Conservation (phyloP, 2,888 invertebrate genomes). For the Pandemis cinnamomeana region DNA sequence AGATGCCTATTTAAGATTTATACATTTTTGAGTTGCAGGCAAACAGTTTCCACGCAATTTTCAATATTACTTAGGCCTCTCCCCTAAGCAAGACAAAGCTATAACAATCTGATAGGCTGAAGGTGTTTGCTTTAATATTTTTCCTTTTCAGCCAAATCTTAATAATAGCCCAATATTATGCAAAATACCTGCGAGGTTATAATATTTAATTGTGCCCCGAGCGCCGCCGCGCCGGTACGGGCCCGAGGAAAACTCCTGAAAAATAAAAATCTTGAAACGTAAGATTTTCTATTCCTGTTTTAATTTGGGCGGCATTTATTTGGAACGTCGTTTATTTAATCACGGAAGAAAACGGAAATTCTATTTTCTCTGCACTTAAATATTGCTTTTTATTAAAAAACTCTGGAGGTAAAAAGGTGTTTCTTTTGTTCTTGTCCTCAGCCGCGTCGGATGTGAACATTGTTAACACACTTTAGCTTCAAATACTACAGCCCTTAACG, state of each 20-base stretch:
- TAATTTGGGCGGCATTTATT: conserved; percentile 40
- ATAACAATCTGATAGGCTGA: conserved; percentile 52
- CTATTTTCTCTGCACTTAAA: conserved; percentile 5
- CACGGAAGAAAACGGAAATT: conserved; percentile 26
- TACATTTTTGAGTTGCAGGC: too few relatives aligned
- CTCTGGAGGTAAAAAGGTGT: conserved; percentile 7
- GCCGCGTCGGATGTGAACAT: neutral
- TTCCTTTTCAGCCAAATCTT: conserved; percentile 54
- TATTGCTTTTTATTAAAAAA: conserved; percentile 16
- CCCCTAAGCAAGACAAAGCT: conserved; percentile 41
- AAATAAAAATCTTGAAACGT: conserved; percentile 58
- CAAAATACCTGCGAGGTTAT: conserved; percentile 64
- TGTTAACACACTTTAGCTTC: neutral
- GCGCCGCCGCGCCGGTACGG: conserved; percentile 51
- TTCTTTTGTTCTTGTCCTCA: conserved; percentile 2
- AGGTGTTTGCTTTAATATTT: conserved; percentile 55
- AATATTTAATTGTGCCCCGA: conserved; percentile 67
- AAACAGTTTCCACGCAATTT: neutral
- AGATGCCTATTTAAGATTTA: too few relatives aligned
- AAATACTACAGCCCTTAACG: neutral
- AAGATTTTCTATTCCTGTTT: conserved; percentile 53
- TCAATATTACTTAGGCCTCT: neutral
- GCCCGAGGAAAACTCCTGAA: conserved; percentile 46
- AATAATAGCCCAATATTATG: conserved; percentile 66
- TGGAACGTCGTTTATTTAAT: conserved; percentile 37